These are phyloP conservation scores for Eupithecia subumbrata DNA, from an alignment of 2,888 invertebrate species.

Conservation along the genomic window DNA sequence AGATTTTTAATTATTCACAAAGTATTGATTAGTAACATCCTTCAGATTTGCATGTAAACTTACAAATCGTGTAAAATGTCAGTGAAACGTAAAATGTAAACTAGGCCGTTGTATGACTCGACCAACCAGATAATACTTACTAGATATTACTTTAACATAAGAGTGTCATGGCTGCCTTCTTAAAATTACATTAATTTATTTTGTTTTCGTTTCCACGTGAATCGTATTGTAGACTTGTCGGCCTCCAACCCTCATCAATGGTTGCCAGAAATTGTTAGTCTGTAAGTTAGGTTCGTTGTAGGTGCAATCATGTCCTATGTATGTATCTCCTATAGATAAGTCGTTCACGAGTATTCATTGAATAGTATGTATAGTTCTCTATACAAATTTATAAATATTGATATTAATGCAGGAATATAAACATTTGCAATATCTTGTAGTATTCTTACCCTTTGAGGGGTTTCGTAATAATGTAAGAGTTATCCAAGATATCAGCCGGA, in stretches of 20 bases:
- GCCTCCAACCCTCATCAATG: background rate
- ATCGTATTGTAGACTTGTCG: background rate
- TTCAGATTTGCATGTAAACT: background rate
- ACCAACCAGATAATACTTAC: background rate
- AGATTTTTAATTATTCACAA: background rate
- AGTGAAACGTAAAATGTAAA: background rate
- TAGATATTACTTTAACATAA: background rate
- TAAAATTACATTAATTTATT: background rate
- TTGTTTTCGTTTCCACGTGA: background rate
- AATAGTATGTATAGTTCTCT: constrained; percentile 34
- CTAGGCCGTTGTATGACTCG: background rate
- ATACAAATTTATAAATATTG: constrained; percentile 40
- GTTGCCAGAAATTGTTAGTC: constrained; percentile 2
- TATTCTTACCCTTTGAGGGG: constrained; percentile 21
- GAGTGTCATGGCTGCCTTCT: background rate
- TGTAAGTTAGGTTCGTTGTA: constrained; percentile 18
- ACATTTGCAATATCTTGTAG: constrained; percentile 40
- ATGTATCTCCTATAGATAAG: constrained; percentile 35
- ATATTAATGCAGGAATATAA: constrained; percentile 47
- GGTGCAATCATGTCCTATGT: constrained; percentile 31
- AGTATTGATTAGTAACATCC: background rate
- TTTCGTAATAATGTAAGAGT: background rate
- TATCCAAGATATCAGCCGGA: background rate
- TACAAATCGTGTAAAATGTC: background rate
- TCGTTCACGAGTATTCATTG: constrained; percentile 33